Evolutionary conservation across 2,888 invertebrate species (phyloP).

Genomic region (Lomographa bimaculata): DNA sequence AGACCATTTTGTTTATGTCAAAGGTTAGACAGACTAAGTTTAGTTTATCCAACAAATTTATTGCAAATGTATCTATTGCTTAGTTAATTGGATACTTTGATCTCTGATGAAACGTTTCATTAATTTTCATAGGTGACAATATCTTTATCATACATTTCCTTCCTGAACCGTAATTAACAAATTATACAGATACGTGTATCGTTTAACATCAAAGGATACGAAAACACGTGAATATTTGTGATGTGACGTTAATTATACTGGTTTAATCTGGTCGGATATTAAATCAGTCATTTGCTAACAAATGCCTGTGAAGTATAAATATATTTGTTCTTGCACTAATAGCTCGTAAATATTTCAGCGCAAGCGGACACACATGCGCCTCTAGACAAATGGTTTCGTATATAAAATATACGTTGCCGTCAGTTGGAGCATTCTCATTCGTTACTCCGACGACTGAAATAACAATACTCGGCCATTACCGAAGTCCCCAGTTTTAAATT

Average conservation of each 20-base stretch:
- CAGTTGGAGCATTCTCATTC: conserved; percentile 73
- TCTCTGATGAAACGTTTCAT: conserved; percentile 14
- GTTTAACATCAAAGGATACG: conserved; percentile 49
- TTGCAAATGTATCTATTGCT: conserved; percentile 10
- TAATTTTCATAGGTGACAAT: conserved; percentile 21
- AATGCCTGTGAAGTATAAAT: conserved; percentile 48
- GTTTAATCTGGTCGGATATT: conserved; percentile 58
- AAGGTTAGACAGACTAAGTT: conserved; percentile 6
- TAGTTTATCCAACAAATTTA: conserved; percentile 1
- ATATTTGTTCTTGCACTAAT: conserved; percentile 69
- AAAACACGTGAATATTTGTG: conserved; percentile 43
- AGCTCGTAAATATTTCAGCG: conserved; percentile 81
- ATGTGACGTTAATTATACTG: conserved; percentile 56
- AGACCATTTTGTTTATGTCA: conserved; percentile 8
- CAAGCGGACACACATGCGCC: conserved; percentile 64
- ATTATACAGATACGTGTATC: conserved; percentile 24
- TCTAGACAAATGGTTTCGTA: conserved; percentile 73
- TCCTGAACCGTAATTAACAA: conserved; percentile 20
- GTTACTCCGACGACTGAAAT: conserved; percentile 77
- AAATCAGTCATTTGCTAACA: conserved; percentile 71
- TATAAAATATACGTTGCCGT: conserved; percentile 69
- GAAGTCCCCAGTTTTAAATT: conserved; percentile 49
- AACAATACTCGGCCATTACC: conserved; percentile 68
- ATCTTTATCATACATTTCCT: conserved; percentile 23
- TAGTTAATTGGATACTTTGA: conserved; percentile 16